phyloP scores from a whole-genome alignment of 2,113 vertebrate genomes.

The Dromiciops gliroides region DNA sequence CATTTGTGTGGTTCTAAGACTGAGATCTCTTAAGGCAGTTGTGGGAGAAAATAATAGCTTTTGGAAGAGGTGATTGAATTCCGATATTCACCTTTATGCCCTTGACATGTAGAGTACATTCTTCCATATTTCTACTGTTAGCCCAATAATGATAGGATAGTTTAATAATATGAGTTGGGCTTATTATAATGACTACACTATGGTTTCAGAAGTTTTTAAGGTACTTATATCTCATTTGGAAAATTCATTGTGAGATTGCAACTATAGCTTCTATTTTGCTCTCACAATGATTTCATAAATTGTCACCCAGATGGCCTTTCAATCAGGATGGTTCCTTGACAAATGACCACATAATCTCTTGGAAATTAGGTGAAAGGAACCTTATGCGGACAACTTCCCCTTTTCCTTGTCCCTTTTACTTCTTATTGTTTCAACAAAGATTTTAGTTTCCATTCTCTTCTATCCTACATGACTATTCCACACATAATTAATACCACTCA shows the following conservation, averaged over 20 bases:
- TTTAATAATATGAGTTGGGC: not conserved
- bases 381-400: not conserved
- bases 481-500: not conserved
- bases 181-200: not conserved
- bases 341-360: not conserved
- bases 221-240: not conserved
- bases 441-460: not conserved
- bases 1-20: not conserved
- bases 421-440: not conserved
- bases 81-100: constrained; percentile 29
- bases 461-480: not conserved
- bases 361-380: not conserved
- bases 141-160: not conserved
- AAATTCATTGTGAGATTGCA: not conserved
- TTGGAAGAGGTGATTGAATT: constrained; percentile 43
- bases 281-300: not conserved
- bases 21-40: not conserved
- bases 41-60: not conserved
- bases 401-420: not conserved
- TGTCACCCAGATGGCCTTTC: not conserved
- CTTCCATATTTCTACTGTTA: constrained; percentile 26
- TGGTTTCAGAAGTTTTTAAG: not conserved
- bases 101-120: constrained; percentile 1
- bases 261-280: not conserved
- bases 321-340: not conserved